phyloP scores from a whole-genome alignment of 2,888 invertebrate genomes.

The Nasonia oneida region DNA sequence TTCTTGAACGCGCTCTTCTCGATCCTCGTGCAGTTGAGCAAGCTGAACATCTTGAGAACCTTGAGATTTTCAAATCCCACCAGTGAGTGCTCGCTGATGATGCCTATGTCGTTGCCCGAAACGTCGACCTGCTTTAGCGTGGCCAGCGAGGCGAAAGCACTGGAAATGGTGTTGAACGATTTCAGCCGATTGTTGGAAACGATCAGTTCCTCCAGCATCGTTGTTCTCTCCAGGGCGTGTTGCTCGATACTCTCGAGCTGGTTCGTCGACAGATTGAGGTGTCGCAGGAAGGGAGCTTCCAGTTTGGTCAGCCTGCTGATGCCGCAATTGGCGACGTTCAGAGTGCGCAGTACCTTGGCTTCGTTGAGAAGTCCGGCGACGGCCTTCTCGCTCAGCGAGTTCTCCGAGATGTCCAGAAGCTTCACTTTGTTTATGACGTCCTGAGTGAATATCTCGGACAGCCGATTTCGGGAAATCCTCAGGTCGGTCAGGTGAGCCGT shows the following conservation, averaged over 20 bases:
- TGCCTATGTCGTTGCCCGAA: slow-evolving; percentile 90
- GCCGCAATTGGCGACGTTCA: slow-evolving; percentile 91
- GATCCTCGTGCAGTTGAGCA: slow-evolving; percentile 87
- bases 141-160: slow-evolving; percentile 80
- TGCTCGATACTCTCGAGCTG: slow-evolving; percentile 84
- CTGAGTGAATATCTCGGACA: slow-evolving; percentile 90
- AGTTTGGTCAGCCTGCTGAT: slow-evolving; percentile 85
- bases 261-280: slow-evolving; percentile 89
- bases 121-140: slow-evolving; percentile 88
- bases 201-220: slow-evolving; percentile 88
- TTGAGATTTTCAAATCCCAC: slow-evolving; percentile 85
- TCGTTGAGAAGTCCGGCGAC: slow-evolving; percentile 89
- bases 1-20: slow-evolving; percentile 90
- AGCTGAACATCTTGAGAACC: slow-evolving; percentile 84
- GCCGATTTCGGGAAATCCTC: slow-evolving; percentile 88
- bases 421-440: slow-evolving; percentile 94
- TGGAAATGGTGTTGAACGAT: slow-evolving; percentile 80
- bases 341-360: slow-evolving; percentile 91
- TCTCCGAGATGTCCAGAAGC: slow-evolving; percentile 90
- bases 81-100: slow-evolving; percentile 89
- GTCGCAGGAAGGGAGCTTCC: slow-evolving; percentile 92
- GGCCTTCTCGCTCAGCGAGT: slow-evolving; percentile 88
- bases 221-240: slow-evolving; percentile 88
- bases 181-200: slow-evolving; percentile 86
- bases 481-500: slow-evolving; percentile 82